These are phyloP conservation scores for Phenganax stokvisi DNA, from an alignment of 92 coral and sea anemone genomes.

Conservation along the genomic window DNA sequence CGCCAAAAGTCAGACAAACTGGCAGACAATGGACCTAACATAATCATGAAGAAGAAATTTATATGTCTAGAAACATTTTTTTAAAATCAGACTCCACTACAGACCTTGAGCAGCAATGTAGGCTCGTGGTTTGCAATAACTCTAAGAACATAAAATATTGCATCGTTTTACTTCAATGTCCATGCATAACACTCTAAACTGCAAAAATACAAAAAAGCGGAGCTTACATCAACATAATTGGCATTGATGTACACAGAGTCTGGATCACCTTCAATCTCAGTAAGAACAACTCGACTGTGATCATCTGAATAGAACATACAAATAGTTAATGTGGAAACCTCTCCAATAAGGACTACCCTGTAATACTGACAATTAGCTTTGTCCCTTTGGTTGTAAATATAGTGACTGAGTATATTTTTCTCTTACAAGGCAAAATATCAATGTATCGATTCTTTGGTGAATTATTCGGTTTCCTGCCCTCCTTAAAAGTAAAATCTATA, in stretches of 20 bases:
- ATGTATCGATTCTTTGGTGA: constrained; percentile 77
- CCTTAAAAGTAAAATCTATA: constrained; percentile 50
- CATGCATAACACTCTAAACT: neutral
- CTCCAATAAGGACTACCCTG: neutral
- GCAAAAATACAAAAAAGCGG: neutral
- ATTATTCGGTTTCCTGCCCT: constrained; percentile 66
- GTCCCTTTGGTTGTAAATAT: too few species aligned
- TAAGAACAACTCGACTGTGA: constrained; percentile 83
- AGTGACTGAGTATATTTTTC: too few species aligned
- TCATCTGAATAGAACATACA: constrained; percentile 55
- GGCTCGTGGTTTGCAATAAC: constrained; percentile 64
- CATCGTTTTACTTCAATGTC: neutral
- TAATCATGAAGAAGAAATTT: neutral
- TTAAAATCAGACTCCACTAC: neutral
- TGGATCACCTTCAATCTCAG: constrained; percentile 62
- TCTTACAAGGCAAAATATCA: constrained; percentile 89
- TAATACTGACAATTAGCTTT: neutral
- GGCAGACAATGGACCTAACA: constrained; percentile 70
- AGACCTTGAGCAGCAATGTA: constrained; percentile 99
- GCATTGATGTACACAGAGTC: constrained; percentile 88
- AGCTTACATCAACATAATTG: constrained; percentile 85
- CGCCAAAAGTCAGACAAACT: constrained; percentile 90
- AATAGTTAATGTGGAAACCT: neutral
- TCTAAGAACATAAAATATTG: constrained; percentile 47
- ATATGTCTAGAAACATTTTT: neutral